A percentile compares a stretch with the other conserved stretches of the same genome.
Evolutionary conservation across 1,140 invertebrate genomes (phyloP).

Genomic region (Coelopa frigida): DNA sequence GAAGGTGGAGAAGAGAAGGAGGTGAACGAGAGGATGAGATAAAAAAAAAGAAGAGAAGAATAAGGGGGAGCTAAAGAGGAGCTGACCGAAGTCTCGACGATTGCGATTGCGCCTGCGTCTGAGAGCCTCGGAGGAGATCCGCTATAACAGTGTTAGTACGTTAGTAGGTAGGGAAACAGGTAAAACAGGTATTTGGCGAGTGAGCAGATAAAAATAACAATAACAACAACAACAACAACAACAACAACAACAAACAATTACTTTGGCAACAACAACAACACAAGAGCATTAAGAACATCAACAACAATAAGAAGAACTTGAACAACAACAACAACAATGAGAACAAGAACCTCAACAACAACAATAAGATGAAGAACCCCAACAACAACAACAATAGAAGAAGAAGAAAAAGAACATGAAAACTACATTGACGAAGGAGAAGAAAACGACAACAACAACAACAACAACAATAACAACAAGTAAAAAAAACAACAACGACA

Average conservation of each 20-base stretch:
- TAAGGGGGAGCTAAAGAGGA: too few relatives aligned
- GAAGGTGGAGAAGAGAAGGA: too few relatives aligned
- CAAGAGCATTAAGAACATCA: constrained; percentile 4
- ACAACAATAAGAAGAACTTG: too few relatives aligned
- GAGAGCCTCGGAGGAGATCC: too few relatives aligned
- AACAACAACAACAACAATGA: too few relatives aligned
- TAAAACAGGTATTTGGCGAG: constrained; percentile 45
- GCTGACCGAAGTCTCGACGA: too few relatives aligned
- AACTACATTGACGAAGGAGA: constrained; percentile 8
- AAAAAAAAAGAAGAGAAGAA: too few relatives aligned
- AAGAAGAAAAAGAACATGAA: neutral
- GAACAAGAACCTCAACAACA: constrained; percentile 2
- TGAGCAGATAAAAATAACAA: constrained; percentile 6
- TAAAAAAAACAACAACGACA: neutral
- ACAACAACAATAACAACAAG: constrained; percentile 9
- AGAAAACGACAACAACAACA: neutral
- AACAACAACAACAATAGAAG: too few relatives aligned
- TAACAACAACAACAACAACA: constrained; percentile 4
- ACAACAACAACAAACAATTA: constrained; percentile 3
- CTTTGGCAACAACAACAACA: neutral
- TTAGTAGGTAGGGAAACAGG: constrained; percentile 45
- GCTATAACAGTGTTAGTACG: constrained; percentile 46
- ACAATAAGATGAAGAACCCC: constrained; percentile 3
- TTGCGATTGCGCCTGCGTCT: too few relatives aligned
- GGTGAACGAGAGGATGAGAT: too few relatives aligned